These are phyloP conservation scores for Gopherus flavomarginatus DNA, from an alignment of 2,113 vertebrate genomes.

Conservation along the genomic window DNA sequence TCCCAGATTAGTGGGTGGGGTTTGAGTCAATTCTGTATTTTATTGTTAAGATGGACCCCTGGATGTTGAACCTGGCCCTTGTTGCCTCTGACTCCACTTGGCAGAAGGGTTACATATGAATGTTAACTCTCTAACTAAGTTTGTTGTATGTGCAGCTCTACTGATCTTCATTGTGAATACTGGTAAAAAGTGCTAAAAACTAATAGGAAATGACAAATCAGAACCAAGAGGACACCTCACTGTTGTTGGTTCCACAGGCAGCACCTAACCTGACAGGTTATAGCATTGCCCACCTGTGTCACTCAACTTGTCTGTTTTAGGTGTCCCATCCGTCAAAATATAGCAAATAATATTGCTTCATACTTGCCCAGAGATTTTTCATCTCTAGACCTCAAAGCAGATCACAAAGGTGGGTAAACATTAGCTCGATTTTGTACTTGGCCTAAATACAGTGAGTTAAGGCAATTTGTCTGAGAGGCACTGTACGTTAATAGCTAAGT, in stretches of 20 bases:
- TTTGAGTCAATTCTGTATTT: too few species aligned
- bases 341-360: slow-evolving; percentile 27
- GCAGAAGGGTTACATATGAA: too few species aligned
- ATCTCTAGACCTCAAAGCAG: neutral
- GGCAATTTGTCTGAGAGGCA: slow-evolving; percentile 12
- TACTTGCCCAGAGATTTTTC: slow-evolving; percentile 25
- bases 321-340: neutral
- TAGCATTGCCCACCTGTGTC: slow-evolving; percentile 16
- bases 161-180: neutral
- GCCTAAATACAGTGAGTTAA: slow-evolving; percentile 22
- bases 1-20: too few species aligned
- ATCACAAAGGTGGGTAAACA: slow-evolving; percentile 21
- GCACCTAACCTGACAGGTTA: neutral
- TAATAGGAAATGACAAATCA: slow-evolving; percentile 38
- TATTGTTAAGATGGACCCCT: too few species aligned
- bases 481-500: neutral
- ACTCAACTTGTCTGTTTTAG: slow-evolving; percentile 8
- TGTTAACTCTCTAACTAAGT: neutral
- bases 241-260: neutral
- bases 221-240: slow-evolving; percentile 6
- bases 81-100: too few species aligned
- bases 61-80: too few species aligned
- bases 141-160: neutral
- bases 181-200: slow-evolving; percentile 29
- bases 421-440: slow-evolving; percentile 8